These are phyloP conservation scores for Rugalucina vietnamica DNA, from an alignment of 2,888 invertebrate genomes.

Conservation along the genomic window DNA sequence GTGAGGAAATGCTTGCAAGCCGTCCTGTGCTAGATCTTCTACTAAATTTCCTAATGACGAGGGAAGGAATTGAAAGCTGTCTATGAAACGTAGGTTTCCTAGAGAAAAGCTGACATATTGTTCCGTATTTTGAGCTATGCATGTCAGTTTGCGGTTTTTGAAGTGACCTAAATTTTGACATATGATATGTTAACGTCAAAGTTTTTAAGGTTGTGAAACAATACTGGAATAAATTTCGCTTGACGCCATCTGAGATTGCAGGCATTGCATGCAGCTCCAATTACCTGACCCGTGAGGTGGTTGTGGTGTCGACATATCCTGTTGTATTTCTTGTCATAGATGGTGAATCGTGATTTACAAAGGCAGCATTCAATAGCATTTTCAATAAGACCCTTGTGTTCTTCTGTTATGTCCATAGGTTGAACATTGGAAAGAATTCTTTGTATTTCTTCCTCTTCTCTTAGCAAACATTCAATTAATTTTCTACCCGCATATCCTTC, in stretches of 20 bases:
- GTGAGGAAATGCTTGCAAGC: constrained; percentile 17
- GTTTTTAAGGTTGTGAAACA: constrained; percentile 45
- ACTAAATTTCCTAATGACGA: constrained; percentile 25
- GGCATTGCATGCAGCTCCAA: constrained; percentile 41
- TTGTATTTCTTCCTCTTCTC: constrained; percentile 39
- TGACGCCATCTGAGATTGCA: constrained; percentile 43
- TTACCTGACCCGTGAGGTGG: constrained; percentile 30
- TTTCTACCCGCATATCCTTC: constrained; percentile 26
- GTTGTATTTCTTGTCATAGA: too few species aligned
- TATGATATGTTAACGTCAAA: constrained; percentile 43
- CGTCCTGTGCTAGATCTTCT: constrained; percentile 22
- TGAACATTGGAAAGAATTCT: constrained; percentile 28
- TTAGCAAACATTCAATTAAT: constrained; percentile 40
- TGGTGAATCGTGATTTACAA: too few species aligned
- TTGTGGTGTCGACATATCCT: too few species aligned
- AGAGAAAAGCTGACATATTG: constrained; percentile 23
- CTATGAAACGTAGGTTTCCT: constrained; percentile 27
- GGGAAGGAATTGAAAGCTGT: constrained; percentile 35
- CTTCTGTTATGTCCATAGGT: constrained; percentile 29
- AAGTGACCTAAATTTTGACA: constrained; percentile 34
- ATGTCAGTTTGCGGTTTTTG: constrained; percentile 22
- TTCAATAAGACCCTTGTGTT: too few species aligned
- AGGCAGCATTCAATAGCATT: too few species aligned
- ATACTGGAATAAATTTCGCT: constrained; percentile 39
- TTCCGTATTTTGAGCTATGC: constrained; percentile 47